Evolutionary conservation across 2,888 invertebrate genomes (phyloP).

Genomic region (Odontocolon sp.): DNA sequence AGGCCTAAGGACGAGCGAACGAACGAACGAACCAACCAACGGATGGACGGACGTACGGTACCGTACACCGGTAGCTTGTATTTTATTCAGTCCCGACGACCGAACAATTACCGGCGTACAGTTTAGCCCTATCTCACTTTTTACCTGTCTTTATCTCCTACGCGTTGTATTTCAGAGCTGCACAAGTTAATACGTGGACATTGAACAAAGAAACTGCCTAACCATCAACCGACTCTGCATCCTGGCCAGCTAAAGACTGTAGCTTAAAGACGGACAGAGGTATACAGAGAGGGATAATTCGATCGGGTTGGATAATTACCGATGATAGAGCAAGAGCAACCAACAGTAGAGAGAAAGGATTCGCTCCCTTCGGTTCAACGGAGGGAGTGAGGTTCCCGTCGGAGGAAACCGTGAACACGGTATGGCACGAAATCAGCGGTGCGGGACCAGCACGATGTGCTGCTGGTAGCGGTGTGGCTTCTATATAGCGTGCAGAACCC

Average conservation of each 20-base stretch:
- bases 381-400: constrained; percentile 1
- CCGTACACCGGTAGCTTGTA: constrained; percentile 76
- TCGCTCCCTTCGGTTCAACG: not conserved
- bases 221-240: constrained; percentile 7
- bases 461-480: constrained; percentile 16
- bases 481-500: constrained; percentile 26
- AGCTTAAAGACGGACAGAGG: constrained; percentile 55
- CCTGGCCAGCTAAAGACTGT: constrained; percentile 58
- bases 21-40: constrained; percentile 73
- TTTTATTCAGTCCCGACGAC: constrained; percentile 80
- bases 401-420: constrained; percentile 19
- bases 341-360: constrained; percentile 27
- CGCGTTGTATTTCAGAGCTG: constrained; percentile 24
- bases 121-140: constrained; percentile 41
- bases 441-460: constrained; percentile 65
- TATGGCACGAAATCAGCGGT: constrained; percentile 69
- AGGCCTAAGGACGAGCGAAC: constrained; percentile 74
- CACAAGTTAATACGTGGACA: constrained; percentile 56
- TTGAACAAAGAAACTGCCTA: constrained; percentile 56
- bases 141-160: constrained; percentile 36
- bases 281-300: constrained; percentile 31
- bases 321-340: constrained; percentile 44
- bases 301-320: constrained; percentile 56
- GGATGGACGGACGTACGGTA: constrained; percentile 39
- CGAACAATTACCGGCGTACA: constrained; percentile 77